phyloP scores from a whole-genome alignment of 2,797 vertebrate genomes.

The Pseudochaenichthys georgianus region DNA sequence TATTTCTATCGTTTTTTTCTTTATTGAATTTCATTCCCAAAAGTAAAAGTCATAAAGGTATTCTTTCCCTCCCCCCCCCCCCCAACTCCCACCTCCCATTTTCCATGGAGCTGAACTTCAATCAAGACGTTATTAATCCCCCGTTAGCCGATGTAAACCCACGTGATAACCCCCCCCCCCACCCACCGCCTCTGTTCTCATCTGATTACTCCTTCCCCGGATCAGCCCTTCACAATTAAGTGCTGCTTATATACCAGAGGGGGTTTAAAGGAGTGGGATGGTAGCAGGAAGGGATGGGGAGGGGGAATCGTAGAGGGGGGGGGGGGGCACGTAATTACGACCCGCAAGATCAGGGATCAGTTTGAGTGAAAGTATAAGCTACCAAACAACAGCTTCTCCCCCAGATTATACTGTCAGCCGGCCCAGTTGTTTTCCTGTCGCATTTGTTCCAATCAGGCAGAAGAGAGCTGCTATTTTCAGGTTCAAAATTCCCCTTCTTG shows the following conservation, averaged over 20 bases:
- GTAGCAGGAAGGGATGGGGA: conserved; percentile 54
- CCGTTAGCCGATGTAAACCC: conserved; percentile 73
- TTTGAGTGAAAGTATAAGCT: conserved; percentile 73
- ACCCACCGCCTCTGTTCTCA: conserved; percentile 71
- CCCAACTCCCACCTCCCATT: conserved; percentile 53
- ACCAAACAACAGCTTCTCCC: conserved; percentile 68
- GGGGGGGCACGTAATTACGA: conserved; percentile 70
- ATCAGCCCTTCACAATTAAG: conserved; percentile 85
- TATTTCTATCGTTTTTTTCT: too few relatives aligned
- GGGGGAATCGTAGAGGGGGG: conserved; percentile 33
- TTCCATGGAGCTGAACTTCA: conserved; percentile 79
- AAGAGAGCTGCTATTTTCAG: conserved; percentile 75
- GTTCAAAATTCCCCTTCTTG: conserved; percentile 61
- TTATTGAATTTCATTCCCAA: too few relatives aligned
- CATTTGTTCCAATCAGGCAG: conserved; percentile 79
- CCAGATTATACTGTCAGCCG: conserved; percentile 70
- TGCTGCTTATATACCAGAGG: conserved; percentile 78
- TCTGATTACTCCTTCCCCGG: conserved; percentile 84
- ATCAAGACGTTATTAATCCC: conserved; percentile 83
- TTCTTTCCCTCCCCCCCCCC: conserved; percentile 30
- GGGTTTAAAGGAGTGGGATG: conserved; percentile 63
- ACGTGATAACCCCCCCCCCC: conserved; percentile 64
- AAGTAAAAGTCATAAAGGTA: too few relatives aligned
- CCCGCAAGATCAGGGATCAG: conserved; percentile 73
- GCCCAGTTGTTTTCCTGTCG: conserved; percentile 66